Conservation (phyloP, 2,888 invertebrate species). For the Molorchus minor region DNA sequence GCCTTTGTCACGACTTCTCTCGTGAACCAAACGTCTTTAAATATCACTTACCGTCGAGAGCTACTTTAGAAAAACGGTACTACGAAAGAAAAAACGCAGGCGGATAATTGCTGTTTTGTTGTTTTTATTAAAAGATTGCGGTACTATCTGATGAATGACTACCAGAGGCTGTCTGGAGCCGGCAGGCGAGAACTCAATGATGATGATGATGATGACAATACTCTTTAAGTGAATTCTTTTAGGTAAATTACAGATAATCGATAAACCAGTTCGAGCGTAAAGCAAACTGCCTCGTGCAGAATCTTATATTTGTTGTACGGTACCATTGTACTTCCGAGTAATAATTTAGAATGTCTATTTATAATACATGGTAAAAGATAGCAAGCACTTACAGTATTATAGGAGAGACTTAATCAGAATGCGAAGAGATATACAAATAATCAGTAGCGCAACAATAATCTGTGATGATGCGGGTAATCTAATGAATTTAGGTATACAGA, state of each 20-base stretch:
- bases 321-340: neutral
- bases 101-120: conserved; percentile 5
- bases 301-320: neutral
- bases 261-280: conserved; percentile 19
- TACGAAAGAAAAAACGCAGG: conserved; percentile 4
- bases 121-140: conserved; percentile 12
- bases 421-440: no score
- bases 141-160: conserved; percentile 9
- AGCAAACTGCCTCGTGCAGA: conserved; percentile 11
- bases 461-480: no score
- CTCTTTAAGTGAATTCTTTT: conserved; percentile 21
- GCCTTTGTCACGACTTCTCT: no score
- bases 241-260: conserved; percentile 20
- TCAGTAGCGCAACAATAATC: no score
- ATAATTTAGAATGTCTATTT: no score
- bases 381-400: no score
- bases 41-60: no score
- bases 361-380: neutral
- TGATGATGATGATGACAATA: conserved; percentile 19
- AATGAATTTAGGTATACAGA: no score
- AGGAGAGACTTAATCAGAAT: no score
- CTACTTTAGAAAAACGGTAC: conserved; percentile 12
- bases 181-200: conserved; percentile 9
- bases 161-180: conserved; percentile 1
- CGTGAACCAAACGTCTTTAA: no score